Evolutionary conservation across 2,888 invertebrate genomes (phyloP), one percentile per base, ranked within the genome.

Genomic region (Formica aserva): DNA sequence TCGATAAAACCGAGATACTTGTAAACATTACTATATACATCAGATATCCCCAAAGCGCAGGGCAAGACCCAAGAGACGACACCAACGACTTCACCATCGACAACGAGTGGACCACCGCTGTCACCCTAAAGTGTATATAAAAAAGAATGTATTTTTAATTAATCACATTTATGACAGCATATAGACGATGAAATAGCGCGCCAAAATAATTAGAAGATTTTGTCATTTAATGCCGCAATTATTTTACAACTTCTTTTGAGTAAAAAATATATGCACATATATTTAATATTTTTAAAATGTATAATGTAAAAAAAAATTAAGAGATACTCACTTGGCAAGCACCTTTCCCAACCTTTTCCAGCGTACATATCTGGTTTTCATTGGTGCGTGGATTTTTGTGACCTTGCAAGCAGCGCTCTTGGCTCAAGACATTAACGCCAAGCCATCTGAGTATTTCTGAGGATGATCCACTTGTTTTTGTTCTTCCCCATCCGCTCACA

Each of bases 31-130:
- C 86, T 86, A 65, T 82, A 90, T 15, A 85, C 80, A 52, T 91
- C 89, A 11, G 89, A 81, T 6, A 5, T 3, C 11, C 86, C 86
- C 3, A 67, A 15, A 45, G 71, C 81, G 62, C 90, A 91, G 32
- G 76, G 75, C 13, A 60, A 72, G 15, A 84, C 87, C 85, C 84
- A 89, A 22, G 91, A 91, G 11, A 82, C 69, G 26, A 91, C 57
- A 35, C 89, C 90, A 63, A 85, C 69, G 11, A 91, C 8, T 8
- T 74, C 55, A 32, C 69, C 82, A 41, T 87, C 76, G 71, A 81
- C 65, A 4, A 87, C 78, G 15, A 90, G 75, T 35, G 90, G 89
- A 65, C 91, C 86, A 38, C 90, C 91, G 38, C 86, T 89, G 71
- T 92, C 90, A 72, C 90, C 89, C 91, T 91, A 63, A 65, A 76